These are phyloP conservation scores for Neodon shergylaensis DNA, from an alignment of 2,113 vertebrate genomes.

Conservation along the genomic window DNA sequence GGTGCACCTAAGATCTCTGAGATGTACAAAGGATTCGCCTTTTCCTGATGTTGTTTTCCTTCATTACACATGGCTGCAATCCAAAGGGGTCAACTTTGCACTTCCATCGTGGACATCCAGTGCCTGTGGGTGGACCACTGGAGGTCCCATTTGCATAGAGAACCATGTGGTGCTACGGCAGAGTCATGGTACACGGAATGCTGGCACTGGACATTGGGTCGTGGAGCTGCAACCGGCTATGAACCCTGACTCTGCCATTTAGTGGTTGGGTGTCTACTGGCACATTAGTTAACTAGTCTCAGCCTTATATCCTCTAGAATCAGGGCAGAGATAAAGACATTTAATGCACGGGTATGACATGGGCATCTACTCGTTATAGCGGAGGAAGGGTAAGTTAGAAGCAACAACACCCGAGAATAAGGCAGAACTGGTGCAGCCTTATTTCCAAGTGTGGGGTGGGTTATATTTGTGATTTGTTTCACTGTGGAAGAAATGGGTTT, in stretches of 20 bases:
- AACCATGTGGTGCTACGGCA: not conserved
- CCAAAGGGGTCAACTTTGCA: not conserved
- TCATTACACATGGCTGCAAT: not conserved
- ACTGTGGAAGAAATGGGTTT: slow-evolving; percentile 20
- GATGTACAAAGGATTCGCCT: slow-evolving; percentile 29
- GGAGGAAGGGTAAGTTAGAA: slow-evolving; percentile 37
- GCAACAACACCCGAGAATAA: not conserved
- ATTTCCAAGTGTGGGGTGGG: not conserved
- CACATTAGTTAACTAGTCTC: slow-evolving; percentile 17
- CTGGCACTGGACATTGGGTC: not conserved
- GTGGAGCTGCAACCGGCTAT: not conserved
- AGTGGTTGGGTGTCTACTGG: not conserved
- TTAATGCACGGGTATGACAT: slow-evolving; percentile 52
- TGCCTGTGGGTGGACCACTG: not conserved
- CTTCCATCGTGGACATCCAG: not conserved
- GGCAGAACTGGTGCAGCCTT: slow-evolving; percentile 8
- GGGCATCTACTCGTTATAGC: not conserved
- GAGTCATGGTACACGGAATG: not conserved
- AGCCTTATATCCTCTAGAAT: slow-evolving; percentile 56
- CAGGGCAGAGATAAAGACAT: slow-evolving; percentile 50
- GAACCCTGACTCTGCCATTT: not conserved
- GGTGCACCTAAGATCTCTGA: slow-evolving; percentile 20
- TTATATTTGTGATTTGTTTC: slow-evolving; percentile 38
- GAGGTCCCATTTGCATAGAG: not conserved
- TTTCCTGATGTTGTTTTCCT: slow-evolving; percentile 5